Evolutionary conservation across 2,113 vertebrate genomes (phyloP).

Genomic region (Oryzias curvinotus): DNA sequence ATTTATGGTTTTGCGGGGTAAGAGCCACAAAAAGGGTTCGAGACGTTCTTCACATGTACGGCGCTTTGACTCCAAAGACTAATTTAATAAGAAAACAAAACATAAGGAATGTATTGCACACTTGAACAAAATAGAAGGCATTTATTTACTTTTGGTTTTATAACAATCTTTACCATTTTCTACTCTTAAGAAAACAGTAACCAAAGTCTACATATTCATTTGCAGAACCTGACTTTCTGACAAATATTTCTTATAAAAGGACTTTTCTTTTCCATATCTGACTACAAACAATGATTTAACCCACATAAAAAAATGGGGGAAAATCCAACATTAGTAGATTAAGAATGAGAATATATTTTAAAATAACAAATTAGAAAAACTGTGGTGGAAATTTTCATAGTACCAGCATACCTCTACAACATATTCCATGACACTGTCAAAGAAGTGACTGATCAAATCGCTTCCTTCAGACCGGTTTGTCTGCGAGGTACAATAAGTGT

Average conservation of each 20-base stretch:
- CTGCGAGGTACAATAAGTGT: slow-evolving; percentile 35
- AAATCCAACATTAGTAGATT: background rate
- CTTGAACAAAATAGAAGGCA: no score
- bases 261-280: background rate
- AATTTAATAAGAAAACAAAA: slow-evolving; percentile 1
- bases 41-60: slow-evolving; percentile 54
- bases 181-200: no score
- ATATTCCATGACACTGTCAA: slow-evolving; percentile 40
- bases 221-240: no score
- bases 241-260: no score
- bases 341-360: no score
- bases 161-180: no score
- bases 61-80: slow-evolving; percentile 24
- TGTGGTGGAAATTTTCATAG: background rate
- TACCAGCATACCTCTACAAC: slow-evolving; percentile 48
- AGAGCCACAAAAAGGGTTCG: slow-evolving; percentile 60
- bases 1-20: slow-evolving; percentile 44
- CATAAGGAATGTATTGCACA: background rate
- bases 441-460: slow-evolving; percentile 30
- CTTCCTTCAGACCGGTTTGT: slow-evolving; percentile 51
- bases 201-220: no score
- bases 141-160: background rate
- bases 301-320: background rate
- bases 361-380: background rate
- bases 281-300: background rate